Percentiles rank a stretch among this genome's conserved stretches.
Conservation (phyloP, 2,113 vertebrate genomes). For the Mesoclemmys tuberculata region DNA sequence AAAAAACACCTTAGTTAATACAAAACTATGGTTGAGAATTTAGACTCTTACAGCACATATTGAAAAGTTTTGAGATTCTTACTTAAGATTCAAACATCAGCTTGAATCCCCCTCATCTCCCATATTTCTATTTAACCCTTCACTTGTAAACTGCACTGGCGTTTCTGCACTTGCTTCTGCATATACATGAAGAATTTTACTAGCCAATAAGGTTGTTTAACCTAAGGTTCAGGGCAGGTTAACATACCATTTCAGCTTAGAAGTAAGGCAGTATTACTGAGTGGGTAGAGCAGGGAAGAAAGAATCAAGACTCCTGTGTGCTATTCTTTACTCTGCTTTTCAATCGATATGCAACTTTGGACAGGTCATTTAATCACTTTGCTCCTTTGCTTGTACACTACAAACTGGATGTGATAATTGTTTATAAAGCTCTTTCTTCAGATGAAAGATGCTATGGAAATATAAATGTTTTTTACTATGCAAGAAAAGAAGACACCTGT, state of each 20-base stretch:
- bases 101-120: neutral
- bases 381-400: neutral
- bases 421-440: neutral
- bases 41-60: neutral
- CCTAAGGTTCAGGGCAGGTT: neutral
- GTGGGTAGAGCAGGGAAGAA: neutral
- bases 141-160: neutral
- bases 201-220: neutral
- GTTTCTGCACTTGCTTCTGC: neutral
- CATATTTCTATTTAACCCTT: neutral
- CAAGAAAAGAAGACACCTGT: neutral
- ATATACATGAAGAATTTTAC: neutral
- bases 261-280: neutral
- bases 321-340: neutral
- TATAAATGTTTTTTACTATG: neutral
- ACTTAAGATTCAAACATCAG: accelerated
- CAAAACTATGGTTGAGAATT: neutral
- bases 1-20: neutral
- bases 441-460: neutral
- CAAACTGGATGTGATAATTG: neutral
- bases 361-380: neutral
- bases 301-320: neutral
- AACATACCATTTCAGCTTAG: neutral
- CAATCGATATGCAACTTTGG: neutral
- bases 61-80: neutral